Evolutionary conservation across 2,797 vertebrate species (phyloP).

Genomic region (Myotis myotis): DNA sequence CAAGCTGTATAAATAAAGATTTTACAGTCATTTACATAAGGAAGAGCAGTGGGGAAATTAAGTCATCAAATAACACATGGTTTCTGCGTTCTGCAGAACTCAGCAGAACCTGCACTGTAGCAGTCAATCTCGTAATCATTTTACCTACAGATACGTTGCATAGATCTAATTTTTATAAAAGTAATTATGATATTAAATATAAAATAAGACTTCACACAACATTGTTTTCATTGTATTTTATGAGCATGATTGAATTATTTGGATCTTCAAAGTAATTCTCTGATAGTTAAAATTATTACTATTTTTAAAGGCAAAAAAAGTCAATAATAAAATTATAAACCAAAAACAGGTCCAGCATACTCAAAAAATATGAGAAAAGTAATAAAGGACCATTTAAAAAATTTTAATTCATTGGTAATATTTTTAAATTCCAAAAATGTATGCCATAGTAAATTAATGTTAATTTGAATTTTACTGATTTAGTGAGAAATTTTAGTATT

Average conservation of each 20-base stretch:
- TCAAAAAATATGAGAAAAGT: constrained; percentile 13
- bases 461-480: constrained; percentile 34
- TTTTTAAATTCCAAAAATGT: background rate
- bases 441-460: background rate
- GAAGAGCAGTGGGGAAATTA: constrained; percentile 65
- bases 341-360: background rate
- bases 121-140: background rate
- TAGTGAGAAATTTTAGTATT: background rate
- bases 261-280: background rate
- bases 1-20: constrained; percentile 75
- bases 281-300: background rate
- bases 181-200: background rate
- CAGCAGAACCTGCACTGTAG: background rate
- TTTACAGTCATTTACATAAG: constrained; percentile 69
- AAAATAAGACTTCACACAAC: background rate
- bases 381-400: background rate
- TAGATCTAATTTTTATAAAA: background rate
- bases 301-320: background rate
- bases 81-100: constrained; percentile 38
- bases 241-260: background rate
- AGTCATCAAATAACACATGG: constrained; percentile 60
- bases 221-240: constrained; percentile 34
- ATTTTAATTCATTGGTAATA: background rate
- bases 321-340: background rate
- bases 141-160: background rate